Evolutionary conservation across 2,888 invertebrate species (phyloP), one percentile per base, ranked within the genome.

Genomic region (Catocala fraxini): DNA sequence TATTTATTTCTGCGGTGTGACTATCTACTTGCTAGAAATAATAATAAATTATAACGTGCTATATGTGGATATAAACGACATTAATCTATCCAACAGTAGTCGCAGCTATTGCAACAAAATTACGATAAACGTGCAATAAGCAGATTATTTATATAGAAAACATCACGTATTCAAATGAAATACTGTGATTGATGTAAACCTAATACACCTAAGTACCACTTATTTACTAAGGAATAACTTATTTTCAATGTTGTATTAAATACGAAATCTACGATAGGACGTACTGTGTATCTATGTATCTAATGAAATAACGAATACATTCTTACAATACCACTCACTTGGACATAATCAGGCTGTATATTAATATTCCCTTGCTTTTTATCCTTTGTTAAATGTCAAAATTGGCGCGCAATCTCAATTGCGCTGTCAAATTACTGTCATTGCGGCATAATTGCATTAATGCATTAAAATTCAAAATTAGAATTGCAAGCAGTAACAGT

Each of bases 101-200:
- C 9, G 35, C 35, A 7, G 35, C 35, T 39, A 39, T 43, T n/a
- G 42, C 42, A 52, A 52, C 42, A 7, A 52, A 52, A 5, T 52
- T 13, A 33, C 42, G 51, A 39, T 39, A 39, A 39, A 39, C 51
- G 13, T 3, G 12, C 48, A 46, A 15, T 42, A 33, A 62, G 54
- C 9, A 58, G 53, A 58, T 68, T 65, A 33, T 33, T 7, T 42
- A 46, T 51, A 60, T 52, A 56, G 12, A 54, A 65, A 63, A 68
- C 68, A 54, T 65, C 69, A 69, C 65, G 69, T 65, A 63, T 35
- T 39, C 4, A 12, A 56, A 65, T 6, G 51, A 58, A 61, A 39
- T 39, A 65, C 53, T 51, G 52, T 53, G 51, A 61, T 69, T 65
- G 69, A 63, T 65, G 56, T 59, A 41, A 65, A 39, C 9, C 10